phyloP scores from a whole-genome alignment of 2,888 invertebrate genomes.

The Drosophila borborema region DNA sequence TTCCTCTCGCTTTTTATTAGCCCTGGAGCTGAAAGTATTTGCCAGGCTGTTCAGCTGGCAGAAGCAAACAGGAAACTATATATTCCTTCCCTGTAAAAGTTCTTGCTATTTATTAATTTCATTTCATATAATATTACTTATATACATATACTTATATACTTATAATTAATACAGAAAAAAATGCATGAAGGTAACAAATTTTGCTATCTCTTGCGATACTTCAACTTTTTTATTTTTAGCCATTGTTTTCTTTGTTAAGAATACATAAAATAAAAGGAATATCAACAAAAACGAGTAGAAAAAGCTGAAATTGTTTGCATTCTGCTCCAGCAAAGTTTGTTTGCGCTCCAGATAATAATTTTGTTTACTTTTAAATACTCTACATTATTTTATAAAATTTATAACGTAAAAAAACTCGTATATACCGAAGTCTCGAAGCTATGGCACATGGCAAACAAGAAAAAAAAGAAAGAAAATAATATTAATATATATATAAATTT shows the following conservation, averaged over 20 bases:
- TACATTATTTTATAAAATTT: constrained; percentile 14
- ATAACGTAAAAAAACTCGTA: background rate
- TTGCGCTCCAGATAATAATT: constrained; percentile 52
- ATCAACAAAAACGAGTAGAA: constrained; percentile 6
- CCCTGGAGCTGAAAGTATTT: background rate
- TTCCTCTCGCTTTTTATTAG: background rate
- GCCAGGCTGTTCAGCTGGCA: background rate
- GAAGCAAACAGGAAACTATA: background rate
- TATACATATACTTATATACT: background rate
- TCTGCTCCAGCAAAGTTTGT: constrained; percentile 55
- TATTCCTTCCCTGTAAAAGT: background rate
- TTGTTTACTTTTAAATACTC: constrained; percentile 39
- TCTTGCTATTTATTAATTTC: constrained; percentile 5
- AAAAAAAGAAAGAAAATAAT: no score
- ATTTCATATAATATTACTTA: background rate
- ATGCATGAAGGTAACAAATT: no score
- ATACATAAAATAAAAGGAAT: constrained; percentile 29
- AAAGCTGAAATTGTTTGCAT: constrained; percentile 48
- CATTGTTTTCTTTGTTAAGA: constrained; percentile 48
- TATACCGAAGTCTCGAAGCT: background rate
- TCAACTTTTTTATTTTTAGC: constrained; percentile 19
- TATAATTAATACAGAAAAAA: constrained; percentile 24
- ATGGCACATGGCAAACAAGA: background rate
- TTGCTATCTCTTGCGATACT: constrained; percentile 43
- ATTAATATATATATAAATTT: no score